Base-by-base conservation (phyloP, 1,140 invertebrate species). In the Proctacanthus coquilletti region DNA sequence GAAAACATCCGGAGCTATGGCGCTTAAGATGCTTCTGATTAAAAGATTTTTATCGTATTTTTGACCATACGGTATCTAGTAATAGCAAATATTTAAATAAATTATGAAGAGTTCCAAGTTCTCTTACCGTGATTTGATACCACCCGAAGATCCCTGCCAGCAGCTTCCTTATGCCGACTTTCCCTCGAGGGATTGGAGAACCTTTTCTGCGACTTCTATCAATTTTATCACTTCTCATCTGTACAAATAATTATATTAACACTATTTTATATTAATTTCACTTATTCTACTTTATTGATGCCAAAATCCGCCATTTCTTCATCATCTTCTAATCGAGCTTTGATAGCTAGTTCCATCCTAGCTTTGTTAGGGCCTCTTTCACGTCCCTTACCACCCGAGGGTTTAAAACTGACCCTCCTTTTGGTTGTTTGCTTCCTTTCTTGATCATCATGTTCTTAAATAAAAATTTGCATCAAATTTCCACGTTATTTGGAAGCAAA, bases 11-110 rank as follows among this genome's bases (percentile, higher is more conserved):
- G 78, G 78, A 17, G 68, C 62, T 21, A 82, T 57, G 21, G 66
- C 66, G 3, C 67, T 71, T 13, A 72, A 47, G 2, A 84, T 48
- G 15, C 64, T 65, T 37, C 67, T 69, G 30, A 80, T 43, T 1
- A 84, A 36, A 37, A 71, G 71, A 19, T 74, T 68, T 52, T 80
- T 82, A 2, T 75, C 71, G 54, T 81, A 80, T 53, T 79, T 79
- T 6, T 73, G 67, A 21, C 79, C 80, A 61, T 71, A 74, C 15
- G 77, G 75, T 45, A 84, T 70, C 72, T 77, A n/a, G n/a, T n/a
- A n/a, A n/a, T n/a, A n/a, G 23, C 8, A 27, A 27, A 13, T 9
- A 27, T 27, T n/a, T n/a, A n/a, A n/a, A n/a, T n/a, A n/a, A n/a
- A n/a, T n/a, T n/a, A n/a, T n/a, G n/a, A n/a, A n/a, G n/a, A n/a